Evolutionary conservation across 2,888 invertebrate genomes (phyloP).

Genomic region (Priocnemis perturbator): DNA sequence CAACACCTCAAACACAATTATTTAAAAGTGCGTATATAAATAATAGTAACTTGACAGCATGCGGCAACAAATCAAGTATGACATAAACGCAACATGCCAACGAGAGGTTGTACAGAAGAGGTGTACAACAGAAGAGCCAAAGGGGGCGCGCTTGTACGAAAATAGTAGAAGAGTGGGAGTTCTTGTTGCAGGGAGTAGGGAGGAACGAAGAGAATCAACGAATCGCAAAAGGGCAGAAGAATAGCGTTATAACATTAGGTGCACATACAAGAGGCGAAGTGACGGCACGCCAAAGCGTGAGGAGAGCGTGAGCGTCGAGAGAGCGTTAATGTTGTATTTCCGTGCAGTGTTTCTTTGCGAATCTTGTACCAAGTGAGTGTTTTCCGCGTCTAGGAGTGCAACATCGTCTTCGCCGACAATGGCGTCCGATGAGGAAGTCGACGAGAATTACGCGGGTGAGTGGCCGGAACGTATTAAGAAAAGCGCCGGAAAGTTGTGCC

Average conservation of each 20-base stretch:
- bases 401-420: constrained; percentile 74
- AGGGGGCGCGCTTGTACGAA: background rate
- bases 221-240: constrained; percentile 44
- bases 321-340: constrained; percentile 61
- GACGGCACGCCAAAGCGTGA: constrained; percentile 58
- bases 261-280: constrained; percentile 41
- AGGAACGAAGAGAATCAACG: constrained; percentile 40
- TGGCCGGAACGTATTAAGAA: constrained; percentile 38
- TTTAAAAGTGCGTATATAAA: too few species aligned
- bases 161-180: background rate
- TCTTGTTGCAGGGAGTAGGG: background rate
- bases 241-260: constrained; percentile 33
- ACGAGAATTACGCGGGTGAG: constrained; percentile 92
- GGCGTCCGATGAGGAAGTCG: constrained; percentile 93
- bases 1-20: too few species aligned
- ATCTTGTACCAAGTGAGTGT: constrained; percentile 28
- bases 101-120: too few species aligned
- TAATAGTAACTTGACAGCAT: too few species aligned
- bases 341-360: constrained; percentile 51
- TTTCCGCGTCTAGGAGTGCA: constrained; percentile 16
- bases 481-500: constrained; percentile 53
- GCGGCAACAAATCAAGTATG: too few species aligned
- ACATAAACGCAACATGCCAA: too few species aligned
- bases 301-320: constrained; percentile 44
- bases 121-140: too few species aligned